Evolutionary conservation across 2,888 invertebrate species (phyloP).

Genomic region (Halictus ligatus): DNA sequence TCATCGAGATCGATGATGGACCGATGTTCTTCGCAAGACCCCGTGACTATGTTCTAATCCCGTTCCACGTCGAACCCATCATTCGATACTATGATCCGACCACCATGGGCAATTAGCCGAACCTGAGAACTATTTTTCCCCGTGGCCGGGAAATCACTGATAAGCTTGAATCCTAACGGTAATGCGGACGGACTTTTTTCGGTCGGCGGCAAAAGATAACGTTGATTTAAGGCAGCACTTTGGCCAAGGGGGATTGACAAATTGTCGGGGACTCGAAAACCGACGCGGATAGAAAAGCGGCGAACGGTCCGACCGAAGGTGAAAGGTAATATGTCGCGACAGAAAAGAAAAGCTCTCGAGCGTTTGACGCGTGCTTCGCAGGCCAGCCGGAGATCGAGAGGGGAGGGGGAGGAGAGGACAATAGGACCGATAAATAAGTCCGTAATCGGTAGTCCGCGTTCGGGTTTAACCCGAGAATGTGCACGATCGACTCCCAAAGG

Average conservation of each 20-base stretch:
- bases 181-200: conserved; percentile 43
- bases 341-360: conserved; percentile 53
- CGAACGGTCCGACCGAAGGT: conserved; percentile 53
- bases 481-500: conserved; percentile 73
- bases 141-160: conserved; percentile 16
- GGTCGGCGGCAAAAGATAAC: conserved; percentile 54
- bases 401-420: conserved; percentile 53
- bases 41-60: not conserved
- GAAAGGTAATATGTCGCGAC: conserved; percentile 70
- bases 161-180: not conserved
- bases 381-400: conserved; percentile 13
- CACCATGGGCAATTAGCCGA: not conserved
- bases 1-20: not conserved
- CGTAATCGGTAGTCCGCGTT: conserved; percentile 73
- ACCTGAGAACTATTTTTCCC: not conserved
- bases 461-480: conserved; percentile 62
- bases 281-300: conserved; percentile 66
- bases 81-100: not conserved
- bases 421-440: conserved; percentile 76
- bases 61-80: not conserved
- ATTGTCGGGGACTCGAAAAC: conserved; percentile 63
- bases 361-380: conserved; percentile 55
- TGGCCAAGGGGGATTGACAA: conserved; percentile 62
- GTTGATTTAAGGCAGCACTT: conserved; percentile 63
- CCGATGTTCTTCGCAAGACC: not conserved